phyloP scores from a whole-genome alignment of 1,140 invertebrate species.

The Drosophila cardini region DNA sequence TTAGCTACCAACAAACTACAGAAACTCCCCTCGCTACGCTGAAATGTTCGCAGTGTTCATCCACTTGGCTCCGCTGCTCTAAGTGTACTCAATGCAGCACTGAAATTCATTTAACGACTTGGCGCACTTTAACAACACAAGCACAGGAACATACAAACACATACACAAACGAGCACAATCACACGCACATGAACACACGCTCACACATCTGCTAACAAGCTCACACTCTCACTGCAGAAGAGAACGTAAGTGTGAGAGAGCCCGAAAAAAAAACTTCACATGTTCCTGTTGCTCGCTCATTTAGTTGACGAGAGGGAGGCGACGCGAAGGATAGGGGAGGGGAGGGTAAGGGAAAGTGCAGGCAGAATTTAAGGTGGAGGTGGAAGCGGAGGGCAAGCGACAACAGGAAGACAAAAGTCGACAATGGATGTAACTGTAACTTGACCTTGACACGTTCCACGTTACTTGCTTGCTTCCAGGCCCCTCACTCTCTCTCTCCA shows the following conservation, averaged over 20 bases:
- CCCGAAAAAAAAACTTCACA: slow-evolving; percentile 34
- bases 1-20: neutral
- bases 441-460: slow-evolving; percentile 79
- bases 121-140: slow-evolving; percentile 71
- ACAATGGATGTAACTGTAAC: slow-evolving; percentile 70
- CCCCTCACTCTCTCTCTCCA: neutral
- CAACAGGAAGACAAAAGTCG: slow-evolving; percentile 52
- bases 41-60: slow-evolving; percentile 70
- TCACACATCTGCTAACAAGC: slow-evolving; percentile 15
- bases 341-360: neutral
- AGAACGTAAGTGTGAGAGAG: neutral
- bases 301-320: neutral
- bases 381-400: slow-evolving; percentile 4
- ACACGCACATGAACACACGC: slow-evolving; percentile 17
- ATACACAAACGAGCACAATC: neutral
- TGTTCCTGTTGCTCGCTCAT: slow-evolving; percentile 62
- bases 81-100: slow-evolving; percentile 67
- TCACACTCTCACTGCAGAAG: slow-evolving; percentile 9
- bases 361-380: neutral
- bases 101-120: slow-evolving; percentile 83
- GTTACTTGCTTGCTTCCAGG: slow-evolving; percentile 6
- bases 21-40: slow-evolving; percentile 25
- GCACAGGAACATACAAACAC: slow-evolving; percentile 18
- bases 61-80: slow-evolving; percentile 71
- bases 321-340: no score